Evolutionary conservation across 2,888 invertebrate genomes (phyloP).

Genomic region (Nemoura dubitans): DNA sequence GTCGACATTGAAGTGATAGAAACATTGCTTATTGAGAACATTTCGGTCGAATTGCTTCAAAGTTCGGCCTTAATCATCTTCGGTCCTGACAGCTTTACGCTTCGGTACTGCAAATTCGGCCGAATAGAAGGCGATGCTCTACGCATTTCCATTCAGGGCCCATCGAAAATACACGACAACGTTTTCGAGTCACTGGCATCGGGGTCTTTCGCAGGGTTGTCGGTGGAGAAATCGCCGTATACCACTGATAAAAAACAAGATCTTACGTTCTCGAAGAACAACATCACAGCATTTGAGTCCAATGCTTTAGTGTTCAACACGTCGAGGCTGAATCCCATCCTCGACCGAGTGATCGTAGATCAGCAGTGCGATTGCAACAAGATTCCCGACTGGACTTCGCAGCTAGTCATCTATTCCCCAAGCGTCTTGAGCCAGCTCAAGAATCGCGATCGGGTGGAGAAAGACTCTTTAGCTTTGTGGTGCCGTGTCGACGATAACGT

Average conservation of each 20-base stretch:
- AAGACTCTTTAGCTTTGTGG: conserved; percentile 42
- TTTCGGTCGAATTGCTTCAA: conserved; percentile 69
- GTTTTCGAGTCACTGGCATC: conserved; percentile 66
- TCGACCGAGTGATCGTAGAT: conserved; percentile 69
- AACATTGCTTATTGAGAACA: conserved; percentile 72
- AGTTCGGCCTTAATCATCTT: conserved; percentile 76
- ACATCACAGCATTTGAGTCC: conserved; percentile 65
- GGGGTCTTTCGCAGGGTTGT: conserved; percentile 72
- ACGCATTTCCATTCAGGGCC: conserved; percentile 68
- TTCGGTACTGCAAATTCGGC: conserved; percentile 68
- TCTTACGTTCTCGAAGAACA: conserved; percentile 72
- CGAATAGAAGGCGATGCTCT: conserved; percentile 73
- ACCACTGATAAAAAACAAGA: conserved; percentile 59
- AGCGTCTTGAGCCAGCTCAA: neutral
- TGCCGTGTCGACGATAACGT: conserved; percentile 39
- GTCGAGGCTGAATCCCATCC: conserved; percentile 65
- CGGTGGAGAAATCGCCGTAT: conserved; percentile 54
- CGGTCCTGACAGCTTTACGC: conserved; percentile 69
- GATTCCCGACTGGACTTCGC: conserved; percentile 54
- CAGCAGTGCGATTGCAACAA: conserved; percentile 68
- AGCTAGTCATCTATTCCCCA: conserved; percentile 52
- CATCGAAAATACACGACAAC: conserved; percentile 74
- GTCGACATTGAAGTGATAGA: conserved; percentile 77
- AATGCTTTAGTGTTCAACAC: conserved; percentile 69
- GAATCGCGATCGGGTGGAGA: neutral